These are phyloP conservation scores for Drosophila anceps DNA, from an alignment of 2,888 invertebrate species.

Conservation along the genomic window DNA sequence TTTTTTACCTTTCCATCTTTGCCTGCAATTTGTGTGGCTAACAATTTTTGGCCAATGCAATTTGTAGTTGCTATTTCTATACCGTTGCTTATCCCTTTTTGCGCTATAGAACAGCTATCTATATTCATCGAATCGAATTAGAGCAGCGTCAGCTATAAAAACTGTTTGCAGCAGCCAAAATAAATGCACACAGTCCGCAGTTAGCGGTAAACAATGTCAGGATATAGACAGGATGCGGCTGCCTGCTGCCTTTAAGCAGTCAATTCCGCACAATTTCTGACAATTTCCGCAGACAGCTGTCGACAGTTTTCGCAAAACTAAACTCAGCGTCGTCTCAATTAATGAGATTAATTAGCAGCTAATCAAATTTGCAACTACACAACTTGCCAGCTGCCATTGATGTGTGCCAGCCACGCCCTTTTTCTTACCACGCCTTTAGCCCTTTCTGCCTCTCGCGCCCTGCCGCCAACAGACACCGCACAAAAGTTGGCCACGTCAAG, in stretches of 20 bases:
- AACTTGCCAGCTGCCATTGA: conserved; percentile 52
- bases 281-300: conserved; percentile 67
- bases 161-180: conserved; percentile 23
- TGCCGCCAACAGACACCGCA: neutral
- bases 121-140: conserved; percentile 34
- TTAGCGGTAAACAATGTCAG: conserved; percentile 30
- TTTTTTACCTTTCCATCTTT: conserved; percentile 17
- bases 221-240: conserved; percentile 28
- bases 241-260: conserved; percentile 37
- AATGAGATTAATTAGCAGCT: conserved; percentile 76
- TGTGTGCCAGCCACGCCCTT: conserved; percentile 29
- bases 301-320: conserved; percentile 60
- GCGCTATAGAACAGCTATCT: neutral
- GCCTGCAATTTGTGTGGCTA: conserved; percentile 54
- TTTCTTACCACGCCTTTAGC: neutral
- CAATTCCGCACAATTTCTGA: conserved; percentile 63
- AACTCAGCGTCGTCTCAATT: conserved; percentile 64
- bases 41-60: conserved; percentile 47
- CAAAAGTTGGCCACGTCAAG: conserved; percentile 39
- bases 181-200: conserved; percentile 16
- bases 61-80: conserved; percentile 38
- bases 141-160: conserved; percentile 50
- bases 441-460: neutral
- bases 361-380: conserved; percentile 75
- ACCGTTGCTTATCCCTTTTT: conserved; percentile 2